Evolutionary conservation across 2,888 invertebrate species (phyloP).

Genomic region (Eristalis pertinax): DNA sequence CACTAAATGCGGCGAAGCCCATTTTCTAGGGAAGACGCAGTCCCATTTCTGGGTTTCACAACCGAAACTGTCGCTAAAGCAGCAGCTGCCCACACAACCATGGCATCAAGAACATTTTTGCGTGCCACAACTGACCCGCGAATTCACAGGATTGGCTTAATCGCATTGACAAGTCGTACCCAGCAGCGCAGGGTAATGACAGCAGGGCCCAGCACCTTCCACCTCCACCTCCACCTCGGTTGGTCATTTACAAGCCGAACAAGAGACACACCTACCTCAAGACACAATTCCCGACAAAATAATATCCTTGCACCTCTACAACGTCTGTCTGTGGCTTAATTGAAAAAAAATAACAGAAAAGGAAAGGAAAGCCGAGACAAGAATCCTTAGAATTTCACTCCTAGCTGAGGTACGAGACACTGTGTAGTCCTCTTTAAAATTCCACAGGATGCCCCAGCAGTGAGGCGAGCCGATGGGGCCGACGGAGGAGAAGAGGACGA

Average conservation of each 20-base stretch:
- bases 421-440: conserved; percentile 31
- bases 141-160: not conserved
- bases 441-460: conserved; percentile 33
- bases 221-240: not conserved
- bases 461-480: not conserved
- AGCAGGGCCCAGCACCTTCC: not conserved
- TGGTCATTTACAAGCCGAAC: not conserved
- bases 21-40: too few relatives aligned
- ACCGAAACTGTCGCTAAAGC: too few relatives aligned
- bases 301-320: conserved; percentile 35
- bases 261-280: conserved; percentile 3
- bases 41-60: too few relatives aligned
- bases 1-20: too few relatives aligned
- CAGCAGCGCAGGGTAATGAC: too few relatives aligned
- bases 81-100: not conserved
- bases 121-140: not conserved
- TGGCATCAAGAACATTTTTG: not conserved
- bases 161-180: not conserved
- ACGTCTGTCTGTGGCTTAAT: conserved; percentile 42
- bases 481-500: not conserved
- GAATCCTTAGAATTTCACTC: conserved; percentile 39
- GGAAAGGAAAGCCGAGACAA: conserved; percentile 6
- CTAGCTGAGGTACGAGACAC: conserved; percentile 1
- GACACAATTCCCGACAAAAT: conserved; percentile 20
- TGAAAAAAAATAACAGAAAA: conserved; percentile 2